A percentile compares a stretch with the other conserved stretches of the same genome.
Evolutionary conservation across 1,140 invertebrate genomes (phyloP).

Genomic region (Aporrectodea caliginosa): DNA sequence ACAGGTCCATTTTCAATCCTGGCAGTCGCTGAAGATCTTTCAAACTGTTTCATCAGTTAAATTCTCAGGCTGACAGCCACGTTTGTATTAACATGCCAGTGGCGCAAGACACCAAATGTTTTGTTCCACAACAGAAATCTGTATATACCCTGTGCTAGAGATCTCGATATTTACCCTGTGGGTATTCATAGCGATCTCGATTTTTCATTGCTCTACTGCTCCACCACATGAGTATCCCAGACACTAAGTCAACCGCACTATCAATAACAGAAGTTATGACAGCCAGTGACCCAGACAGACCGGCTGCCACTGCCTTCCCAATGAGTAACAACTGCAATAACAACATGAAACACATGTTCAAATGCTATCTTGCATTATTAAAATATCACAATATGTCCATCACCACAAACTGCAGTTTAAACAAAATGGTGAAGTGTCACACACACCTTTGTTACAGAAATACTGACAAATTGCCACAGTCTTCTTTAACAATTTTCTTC

Average conservation of each 20-base stretch:
- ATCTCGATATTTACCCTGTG: constrained; percentile 43
- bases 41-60: no score
- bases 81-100: no score
- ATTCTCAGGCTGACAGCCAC: no score
- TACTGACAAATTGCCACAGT: not conserved
- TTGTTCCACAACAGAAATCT: no score
- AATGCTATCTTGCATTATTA: not conserved
- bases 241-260: constrained; percentile 55
- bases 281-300: constrained; percentile 57
- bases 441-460: not conserved
- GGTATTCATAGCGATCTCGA: constrained; percentile 56
- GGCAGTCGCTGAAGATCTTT: no score
- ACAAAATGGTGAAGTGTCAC: not conserved
- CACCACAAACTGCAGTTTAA: no score
- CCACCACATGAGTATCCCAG: constrained; percentile 56
- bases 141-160: no score
- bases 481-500: no score
- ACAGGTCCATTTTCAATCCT: no score
- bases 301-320: constrained; percentile 54
- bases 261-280: constrained; percentile 58
- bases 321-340: constrained; percentile 45
- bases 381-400: no score
- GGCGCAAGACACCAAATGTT: no score
- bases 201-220: constrained; percentile 52
- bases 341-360: not conserved